phyloP scores from a whole-genome alignment of 2,113 vertebrate genomes.

The Taurulus bubalis region DNA sequence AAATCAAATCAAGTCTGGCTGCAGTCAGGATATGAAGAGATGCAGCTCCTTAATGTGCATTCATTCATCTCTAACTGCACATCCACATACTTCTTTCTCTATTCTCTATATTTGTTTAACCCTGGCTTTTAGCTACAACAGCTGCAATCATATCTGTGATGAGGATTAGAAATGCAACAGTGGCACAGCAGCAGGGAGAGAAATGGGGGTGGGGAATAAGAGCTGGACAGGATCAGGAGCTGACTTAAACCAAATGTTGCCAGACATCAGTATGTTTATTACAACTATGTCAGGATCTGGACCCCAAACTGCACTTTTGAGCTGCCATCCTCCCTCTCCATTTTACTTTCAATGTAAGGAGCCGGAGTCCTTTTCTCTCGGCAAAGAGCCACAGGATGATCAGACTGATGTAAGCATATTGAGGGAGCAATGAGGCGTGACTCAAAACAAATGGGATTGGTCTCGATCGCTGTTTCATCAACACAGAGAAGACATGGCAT shows the following conservation, averaged over 20 bases:
- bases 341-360: conserved; percentile 1
- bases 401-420: conserved; percentile 1
- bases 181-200: conserved; percentile 29
- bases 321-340: not conserved
- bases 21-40: not conserved
- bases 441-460: conserved; percentile 65
- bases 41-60: not conserved
- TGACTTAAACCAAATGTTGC: conserved; percentile 24
- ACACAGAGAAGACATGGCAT: conserved; percentile 51
- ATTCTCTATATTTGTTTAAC: conserved; percentile 12
- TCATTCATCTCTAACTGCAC: not conserved
- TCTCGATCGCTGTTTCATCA: conserved; percentile 59
- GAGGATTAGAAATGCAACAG: conserved; percentile 52
- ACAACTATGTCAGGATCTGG: not conserved
- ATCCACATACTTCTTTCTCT: not conserved
- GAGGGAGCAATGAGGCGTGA: conserved; percentile 47
- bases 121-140: conserved; percentile 12
- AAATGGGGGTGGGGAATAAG: conserved; percentile 17
- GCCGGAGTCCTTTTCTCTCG: not conserved
- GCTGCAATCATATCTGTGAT: conserved; percentile 41
- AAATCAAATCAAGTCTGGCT: conserved; percentile 24
- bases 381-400: conserved; percentile 2
- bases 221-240: conserved; percentile 17
- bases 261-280: not conserved
- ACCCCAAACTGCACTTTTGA: conserved; percentile 10